phyloP scores from a whole-genome alignment of 2,113 vertebrate genomes.

The Dicrurus megarhynchus region DNA sequence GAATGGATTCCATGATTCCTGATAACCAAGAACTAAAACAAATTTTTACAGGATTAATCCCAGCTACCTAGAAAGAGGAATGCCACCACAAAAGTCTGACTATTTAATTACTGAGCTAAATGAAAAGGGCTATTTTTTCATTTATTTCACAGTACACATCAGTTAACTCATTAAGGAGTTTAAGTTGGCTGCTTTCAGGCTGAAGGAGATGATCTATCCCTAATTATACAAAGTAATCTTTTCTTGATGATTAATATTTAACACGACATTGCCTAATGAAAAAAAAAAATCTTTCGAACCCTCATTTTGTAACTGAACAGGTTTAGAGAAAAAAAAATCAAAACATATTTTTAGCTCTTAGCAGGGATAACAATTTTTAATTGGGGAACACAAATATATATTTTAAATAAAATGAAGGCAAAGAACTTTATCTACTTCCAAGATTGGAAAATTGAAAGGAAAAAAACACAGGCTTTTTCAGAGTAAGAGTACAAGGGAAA shows the following conservation, averaged over 20 bases:
- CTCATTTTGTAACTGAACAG: background rate
- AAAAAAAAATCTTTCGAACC: background rate
- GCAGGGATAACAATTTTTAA: background rate
- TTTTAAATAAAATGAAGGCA: background rate
- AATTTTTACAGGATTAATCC: background rate
- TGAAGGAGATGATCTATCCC: background rate
- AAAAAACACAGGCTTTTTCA: background rate
- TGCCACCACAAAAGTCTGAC: background rate
- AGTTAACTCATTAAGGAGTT: slow-evolving; percentile 9
- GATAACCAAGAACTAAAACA: background rate
- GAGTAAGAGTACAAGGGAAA: background rate
- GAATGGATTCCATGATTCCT: background rate
- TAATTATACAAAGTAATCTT: background rate
- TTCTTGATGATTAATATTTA: background rate
- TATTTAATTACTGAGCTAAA: background rate
- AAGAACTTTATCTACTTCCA: background rate
- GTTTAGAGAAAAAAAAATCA: background rate
- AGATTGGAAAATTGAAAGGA: background rate
- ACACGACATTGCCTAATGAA: background rate
- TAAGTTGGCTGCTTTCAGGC: background rate
- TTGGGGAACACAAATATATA: background rate
- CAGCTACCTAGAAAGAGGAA: background rate
- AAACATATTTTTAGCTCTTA: background rate
- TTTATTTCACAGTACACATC: background rate
- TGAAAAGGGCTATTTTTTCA: background rate